Evolutionary conservation across 2,797 vertebrate species (phyloP), one percentile per base, ranked within the genome.

Genomic region (Saxicola maurus): DNA sequence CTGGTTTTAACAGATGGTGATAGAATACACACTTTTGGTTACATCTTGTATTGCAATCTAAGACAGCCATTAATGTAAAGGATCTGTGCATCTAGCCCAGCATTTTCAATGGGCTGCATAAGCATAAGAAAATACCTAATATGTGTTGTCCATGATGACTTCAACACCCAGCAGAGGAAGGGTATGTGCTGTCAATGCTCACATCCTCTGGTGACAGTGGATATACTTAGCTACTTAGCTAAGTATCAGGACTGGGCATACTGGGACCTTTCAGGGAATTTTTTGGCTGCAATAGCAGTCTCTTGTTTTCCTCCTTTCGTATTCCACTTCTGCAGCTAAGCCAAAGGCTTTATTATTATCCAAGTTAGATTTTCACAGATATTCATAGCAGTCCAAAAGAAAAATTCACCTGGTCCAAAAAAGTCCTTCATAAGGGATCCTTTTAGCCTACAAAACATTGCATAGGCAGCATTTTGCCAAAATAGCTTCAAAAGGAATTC

Each of bases 381-480:
- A 87, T 33, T 72, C 60, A 43, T 13, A 67, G 31, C 1, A 3
- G 61, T 17, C 17, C 31, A 46, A 61, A 4, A 64, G 77, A 48
- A 68, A 72, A 87, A 73, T 48, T 92, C 60, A 61, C 35, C 53
- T 61, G 25, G 42, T 81, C 57, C 25, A 73, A 78, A 82, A 81
- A 66, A 53, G 28, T 53, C 19, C 20, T 27, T 64, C 8, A 6
- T 5, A 53, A 79, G 51, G n/a, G 52, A 76, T 69, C 57, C 11
- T 16, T 76, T 82, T 48, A 57, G 14, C 60, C 38, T 66, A 53
- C 42, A 71, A 64, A 86, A 56, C 16, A 61, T 46, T 73, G 75
- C 56, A 56, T 1, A 49, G 71, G 38, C 49, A 94, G 77, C 52
- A 73, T 65, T 90, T 86, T 88, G 86, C 67, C 57, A 86, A 84